Base-by-base conservation (phyloP, 35 echinoderm and acorn worm species). In the Amphiura filiformis region DNA sequence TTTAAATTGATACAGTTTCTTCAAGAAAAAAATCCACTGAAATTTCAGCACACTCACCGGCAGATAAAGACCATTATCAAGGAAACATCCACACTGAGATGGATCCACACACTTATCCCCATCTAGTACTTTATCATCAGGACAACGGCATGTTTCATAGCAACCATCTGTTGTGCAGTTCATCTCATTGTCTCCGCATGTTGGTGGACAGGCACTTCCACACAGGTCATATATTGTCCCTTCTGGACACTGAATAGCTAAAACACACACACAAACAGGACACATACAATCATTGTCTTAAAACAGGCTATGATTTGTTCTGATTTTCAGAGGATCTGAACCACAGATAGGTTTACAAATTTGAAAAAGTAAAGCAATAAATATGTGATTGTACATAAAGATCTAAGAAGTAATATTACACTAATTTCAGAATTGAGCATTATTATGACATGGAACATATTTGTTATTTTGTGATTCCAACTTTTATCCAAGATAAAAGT, bases 71-170 rank as follows among this genome's bases (percentile, higher is more conserved):
- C n/a, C n/a, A n/a, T n/a, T n/a, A n/a, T n/a, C n/a, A n/a, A n/a
- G n/a, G n/a, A n/a, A n/a, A 76, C 95, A 97, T 1, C 95, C 95
- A 88, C 95, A 97, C 32, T 91, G 75, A 31, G 49, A 85, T 34
- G 85, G 88, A 40, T 93, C 87, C n/a, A 93, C 89, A 75, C 95
- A 97, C 7, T 86, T 32, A 31, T 91, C 86, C 22, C 91, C 91
- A 56, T 94, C 92, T 75, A 81, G 57, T 9, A 94, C 76, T 79
- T 78, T 42, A 20, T 86, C 95, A 38, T 94, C 92, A 38, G 89
- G 86, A 89, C 92, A 97, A 18, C 81, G 76, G 56, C 95, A 97
- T 13, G 92, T 89, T 39, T 97, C 91, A 76, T 84, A 36, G 77
- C 86, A 89, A n/a, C 39, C 39, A 39, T 79, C 47, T 2, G 83